phyloP scores from a whole-genome alignment of 2,113 vertebrate genomes.

The Arvicanthis niloticus region DNA sequence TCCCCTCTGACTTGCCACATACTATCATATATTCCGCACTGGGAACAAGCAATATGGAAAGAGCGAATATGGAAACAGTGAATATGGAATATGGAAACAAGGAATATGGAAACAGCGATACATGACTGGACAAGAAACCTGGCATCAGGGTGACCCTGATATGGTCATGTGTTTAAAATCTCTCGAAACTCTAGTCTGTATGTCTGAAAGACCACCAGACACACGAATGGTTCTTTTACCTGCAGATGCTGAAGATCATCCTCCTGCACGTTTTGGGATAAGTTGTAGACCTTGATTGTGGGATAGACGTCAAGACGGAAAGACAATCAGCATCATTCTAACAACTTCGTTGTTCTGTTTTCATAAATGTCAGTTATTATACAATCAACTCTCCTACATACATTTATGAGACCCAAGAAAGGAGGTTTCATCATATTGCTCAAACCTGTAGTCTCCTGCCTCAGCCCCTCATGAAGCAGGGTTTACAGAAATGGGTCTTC shows the following conservation, averaged over 20 bases:
- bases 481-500: background rate
- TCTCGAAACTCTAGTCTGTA: background rate
- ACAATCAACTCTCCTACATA: constrained; percentile 25
- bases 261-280: constrained; percentile 95
- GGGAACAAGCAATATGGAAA: constrained; percentile 35
- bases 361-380: background rate
- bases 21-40: background rate
- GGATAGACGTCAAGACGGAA: constrained; percentile 46
- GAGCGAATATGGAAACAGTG: constrained; percentile 28
- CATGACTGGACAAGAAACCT: background rate
- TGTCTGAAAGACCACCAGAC: background rate
- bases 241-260: constrained; percentile 95
- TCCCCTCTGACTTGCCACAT: background rate
- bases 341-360: constrained; percentile 12
- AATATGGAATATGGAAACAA: constrained; percentile 46
- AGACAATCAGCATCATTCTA: background rate
- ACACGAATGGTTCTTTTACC: constrained; percentile 82
- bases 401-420: constrained; percentile 33
- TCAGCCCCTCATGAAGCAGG: background rate
- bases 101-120: constrained; percentile 23
- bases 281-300: constrained; percentile 92
- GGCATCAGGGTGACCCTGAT: background rate
- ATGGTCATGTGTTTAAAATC: constrained; percentile 33
- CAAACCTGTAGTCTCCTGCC: background rate
- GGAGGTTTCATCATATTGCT: background rate